Evolutionary conservation across 2,888 invertebrate species (phyloP).

Genomic region (Prosapia bicincta): DNA sequence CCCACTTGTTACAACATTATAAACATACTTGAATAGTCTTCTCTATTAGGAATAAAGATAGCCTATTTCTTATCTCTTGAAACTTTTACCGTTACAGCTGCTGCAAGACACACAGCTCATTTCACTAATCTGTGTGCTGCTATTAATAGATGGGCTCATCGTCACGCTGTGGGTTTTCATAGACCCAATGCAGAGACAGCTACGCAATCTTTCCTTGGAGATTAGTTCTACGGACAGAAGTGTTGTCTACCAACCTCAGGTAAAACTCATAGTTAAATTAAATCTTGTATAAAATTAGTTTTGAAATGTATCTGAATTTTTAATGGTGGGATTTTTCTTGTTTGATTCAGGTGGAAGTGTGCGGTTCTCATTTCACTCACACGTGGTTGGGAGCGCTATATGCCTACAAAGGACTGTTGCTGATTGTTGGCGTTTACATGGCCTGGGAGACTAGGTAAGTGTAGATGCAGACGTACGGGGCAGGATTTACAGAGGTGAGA

Average conservation of each 20-base stretch:
- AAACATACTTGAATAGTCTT: too few species aligned
- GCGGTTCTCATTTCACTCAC: slow-evolving; percentile 80
- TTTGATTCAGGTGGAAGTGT: slow-evolving; percentile 75
- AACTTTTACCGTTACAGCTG: slow-evolving; percentile 52
- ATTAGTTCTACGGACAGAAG: slow-evolving; percentile 73
- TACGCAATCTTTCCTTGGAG: slow-evolving; percentile 78
- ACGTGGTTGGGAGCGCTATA: slow-evolving; percentile 90
- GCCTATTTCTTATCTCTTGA: too few species aligned
- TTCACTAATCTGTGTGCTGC: slow-evolving; percentile 73
- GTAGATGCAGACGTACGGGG: too few species aligned
- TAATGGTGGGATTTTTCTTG: too few species aligned
- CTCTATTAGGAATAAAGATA: too few species aligned
- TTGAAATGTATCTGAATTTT: too few species aligned
- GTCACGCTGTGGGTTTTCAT: slow-evolving; percentile 79
- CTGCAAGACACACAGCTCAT: slow-evolving; percentile 88
- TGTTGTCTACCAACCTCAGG: slow-evolving; percentile 83
- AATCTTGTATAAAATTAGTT: too few species aligned
- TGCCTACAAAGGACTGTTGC: slow-evolving; percentile 83
- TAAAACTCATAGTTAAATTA: too few species aligned
- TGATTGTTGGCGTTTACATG: slow-evolving; percentile 91
- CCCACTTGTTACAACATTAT: too few species aligned
- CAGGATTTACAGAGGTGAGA: too few species aligned
- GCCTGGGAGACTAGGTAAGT: slow-evolving; percentile 82
- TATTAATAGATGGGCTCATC: slow-evolving; percentile 78
- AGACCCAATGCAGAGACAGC: slow-evolving; percentile 83